phyloP scores from a whole-genome alignment of 2,888 invertebrate species.

The Chydorus sphaericus region DNA sequence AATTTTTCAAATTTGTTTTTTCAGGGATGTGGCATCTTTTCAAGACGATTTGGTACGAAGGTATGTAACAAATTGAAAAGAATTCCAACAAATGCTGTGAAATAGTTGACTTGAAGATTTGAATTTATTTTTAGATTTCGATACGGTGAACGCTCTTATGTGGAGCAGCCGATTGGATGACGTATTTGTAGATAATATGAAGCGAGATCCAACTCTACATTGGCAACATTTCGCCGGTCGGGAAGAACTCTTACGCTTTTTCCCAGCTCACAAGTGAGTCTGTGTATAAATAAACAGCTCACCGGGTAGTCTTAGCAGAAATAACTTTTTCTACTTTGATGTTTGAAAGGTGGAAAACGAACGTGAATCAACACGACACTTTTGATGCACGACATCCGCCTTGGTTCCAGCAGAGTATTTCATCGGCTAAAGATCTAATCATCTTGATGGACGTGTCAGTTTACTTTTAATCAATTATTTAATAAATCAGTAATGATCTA shows the following conservation, averaged over 20 bases:
- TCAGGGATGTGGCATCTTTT: conserved; percentile 22
- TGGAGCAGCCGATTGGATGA: conserved; percentile 32
- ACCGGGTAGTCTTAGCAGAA: no score
- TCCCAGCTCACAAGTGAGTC: conserved; percentile 28
- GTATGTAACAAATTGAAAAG: no score
- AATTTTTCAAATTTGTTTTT: conserved; percentile 9
- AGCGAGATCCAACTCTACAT: conserved; percentile 28
- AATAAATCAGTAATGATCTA: not conserved
- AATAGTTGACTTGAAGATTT: no score
- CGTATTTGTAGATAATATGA: conserved; percentile 28
- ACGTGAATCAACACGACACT: conserved; percentile 26
- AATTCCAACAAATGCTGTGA: no score
- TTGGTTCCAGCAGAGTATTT: conserved; percentile 35
- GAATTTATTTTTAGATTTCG: conserved; percentile 25
- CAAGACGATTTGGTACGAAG: conserved; percentile 21
- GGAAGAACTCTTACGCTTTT: conserved; percentile 31
- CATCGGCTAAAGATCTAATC: conserved; percentile 35
- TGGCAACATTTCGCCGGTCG: conserved; percentile 37
- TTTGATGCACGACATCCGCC: conserved; percentile 33
- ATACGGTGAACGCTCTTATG: conserved; percentile 32
- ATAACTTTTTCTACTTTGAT: no score
- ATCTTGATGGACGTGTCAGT: conserved; percentile 35
- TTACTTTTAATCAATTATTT: not conserved
- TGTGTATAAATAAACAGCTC: no score
- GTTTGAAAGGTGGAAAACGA: conserved; percentile 24